phyloP scores from a whole-genome alignment of 1,140 invertebrate species.

The Cydia pomonella region DNA sequence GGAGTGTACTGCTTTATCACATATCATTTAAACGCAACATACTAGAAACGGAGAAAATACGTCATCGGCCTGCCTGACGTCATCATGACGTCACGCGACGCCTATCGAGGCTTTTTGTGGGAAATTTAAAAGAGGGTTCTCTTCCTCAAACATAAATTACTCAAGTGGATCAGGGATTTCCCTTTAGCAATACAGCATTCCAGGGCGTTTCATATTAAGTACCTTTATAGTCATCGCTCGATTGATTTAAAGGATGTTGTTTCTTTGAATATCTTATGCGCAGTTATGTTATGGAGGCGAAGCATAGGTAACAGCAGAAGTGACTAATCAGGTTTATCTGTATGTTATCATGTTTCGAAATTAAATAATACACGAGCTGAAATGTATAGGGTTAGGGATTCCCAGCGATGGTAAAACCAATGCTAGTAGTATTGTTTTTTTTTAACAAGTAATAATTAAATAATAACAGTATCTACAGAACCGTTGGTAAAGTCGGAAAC shows the following conservation, averaged over 20 bases:
- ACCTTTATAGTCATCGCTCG: neutral
- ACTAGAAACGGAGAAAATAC: constrained; percentile 40
- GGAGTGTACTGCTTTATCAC: too few relatives aligned
- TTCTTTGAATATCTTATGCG: neutral
- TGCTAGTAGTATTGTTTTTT: neutral
- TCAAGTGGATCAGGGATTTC: neutral
- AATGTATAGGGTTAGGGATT: constrained; percentile 8
- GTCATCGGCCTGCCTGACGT: constrained; percentile 45
- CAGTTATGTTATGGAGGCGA: neutral
- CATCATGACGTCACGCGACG: constrained; percentile 51
- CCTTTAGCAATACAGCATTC: neutral
- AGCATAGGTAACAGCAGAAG: neutral
- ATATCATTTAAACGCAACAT: neutral
- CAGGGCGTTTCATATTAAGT: neutral
- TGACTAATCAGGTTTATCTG: neutral
- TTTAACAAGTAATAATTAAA: too few relatives aligned
- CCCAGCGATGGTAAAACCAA: neutral
- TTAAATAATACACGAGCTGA: neutral
- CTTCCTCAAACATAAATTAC: constrained; percentile 14
- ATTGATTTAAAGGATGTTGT: neutral
- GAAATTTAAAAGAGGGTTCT: constrained; percentile 49
- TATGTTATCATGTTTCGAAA: neutral
- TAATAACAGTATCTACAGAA: too few relatives aligned
- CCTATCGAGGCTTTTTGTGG: constrained; percentile 47
- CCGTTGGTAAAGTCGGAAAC: too few relatives aligned